Evolutionary conservation across 1,140 invertebrate species (phyloP), one percentile per base, ranked within the genome.

Genomic region (Zaprionus capensis): DNA sequence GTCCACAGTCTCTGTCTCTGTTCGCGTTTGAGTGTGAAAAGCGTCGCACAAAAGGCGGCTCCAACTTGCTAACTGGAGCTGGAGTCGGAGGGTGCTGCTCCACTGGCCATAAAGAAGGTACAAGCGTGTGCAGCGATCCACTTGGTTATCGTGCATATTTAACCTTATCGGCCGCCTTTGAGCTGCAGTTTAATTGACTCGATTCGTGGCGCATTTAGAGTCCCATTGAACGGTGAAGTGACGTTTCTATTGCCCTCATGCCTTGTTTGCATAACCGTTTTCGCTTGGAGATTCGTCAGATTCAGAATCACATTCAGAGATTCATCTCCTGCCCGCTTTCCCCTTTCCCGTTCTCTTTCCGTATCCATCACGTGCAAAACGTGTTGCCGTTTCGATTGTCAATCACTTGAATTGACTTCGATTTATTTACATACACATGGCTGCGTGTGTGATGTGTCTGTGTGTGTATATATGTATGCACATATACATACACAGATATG

Each of bases 221-320:
- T 61, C 4, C 15, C 38, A 28, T 46, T 61, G 26, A 15, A 56
- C n/a, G 7, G 7, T 17, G 6, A 46, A 9, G n/a, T 20, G 6
- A n/a, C 41, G 15, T 44, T 49, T 71, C 20, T 38, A 14, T 31
- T 56, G 36, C 26, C 31, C 49, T 34, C 31, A 11, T 34, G 31
- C 31, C 31, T 56, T 80, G 85, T 87, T 87, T 87, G 76, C 85
- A 90, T 87, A 87, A 87, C 74, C 81, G 81, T 80, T 79, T 82
- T 67, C 66, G 62, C 71, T 34, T 53, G 14, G 41, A 64, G 46
- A 51, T n/a, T 34, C 31, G 31, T n/a, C 15, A 41, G 38, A 41
- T 14, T 22, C 17, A 49, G 44, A 49, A 14, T 51, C 20, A 17
- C 44, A 49, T 22, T 20, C 38, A n/a, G 14, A 38, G 36, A 38